These are phyloP conservation scores for Phasianus colchicus DNA, from an alignment of 2,113 vertebrate genomes.

Conservation along the genomic window DNA sequence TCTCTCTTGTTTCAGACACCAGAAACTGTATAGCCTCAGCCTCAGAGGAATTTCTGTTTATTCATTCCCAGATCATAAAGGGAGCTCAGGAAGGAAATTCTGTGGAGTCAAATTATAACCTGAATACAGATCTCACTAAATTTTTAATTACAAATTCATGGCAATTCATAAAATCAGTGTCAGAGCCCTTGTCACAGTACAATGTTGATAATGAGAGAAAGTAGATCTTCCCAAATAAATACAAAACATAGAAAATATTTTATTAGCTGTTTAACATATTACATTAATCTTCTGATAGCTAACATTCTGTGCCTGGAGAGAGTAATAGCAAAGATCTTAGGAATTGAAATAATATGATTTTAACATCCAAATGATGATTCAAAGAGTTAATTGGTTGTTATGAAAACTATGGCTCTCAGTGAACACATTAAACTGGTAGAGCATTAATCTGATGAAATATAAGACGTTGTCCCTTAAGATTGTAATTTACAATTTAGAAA, in stretches of 20 bases:
- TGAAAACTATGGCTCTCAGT: background rate
- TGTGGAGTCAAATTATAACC: background rate
- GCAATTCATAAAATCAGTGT: background rate
- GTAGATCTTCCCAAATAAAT: constrained; percentile 15
- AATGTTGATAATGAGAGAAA: background rate
- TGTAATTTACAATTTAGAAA: background rate
- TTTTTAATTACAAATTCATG: background rate
- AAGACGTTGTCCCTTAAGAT: background rate
- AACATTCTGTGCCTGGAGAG: background rate
- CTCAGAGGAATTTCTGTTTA: background rate
- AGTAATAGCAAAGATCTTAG: constrained; percentile 9
- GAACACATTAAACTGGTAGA: background rate
- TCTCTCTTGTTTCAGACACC: background rate
- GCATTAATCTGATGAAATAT: constrained; percentile 30
- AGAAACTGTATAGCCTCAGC: background rate
- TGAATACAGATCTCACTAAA: background rate
- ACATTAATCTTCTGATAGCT: constrained; percentile 24
- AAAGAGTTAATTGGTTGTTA: background rate
- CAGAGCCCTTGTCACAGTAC: background rate
- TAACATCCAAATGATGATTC: constrained; percentile 22
- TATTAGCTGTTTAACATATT: constrained; percentile 1
- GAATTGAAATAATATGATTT: constrained; percentile 32
- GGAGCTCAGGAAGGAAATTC: background rate
- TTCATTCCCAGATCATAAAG: background rate
- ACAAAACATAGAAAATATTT: constrained; percentile 1